These are phyloP conservation scores for Lagodon rhomboides DNA, from an alignment of 2,797 vertebrate genomes.

Conservation along the genomic window DNA sequence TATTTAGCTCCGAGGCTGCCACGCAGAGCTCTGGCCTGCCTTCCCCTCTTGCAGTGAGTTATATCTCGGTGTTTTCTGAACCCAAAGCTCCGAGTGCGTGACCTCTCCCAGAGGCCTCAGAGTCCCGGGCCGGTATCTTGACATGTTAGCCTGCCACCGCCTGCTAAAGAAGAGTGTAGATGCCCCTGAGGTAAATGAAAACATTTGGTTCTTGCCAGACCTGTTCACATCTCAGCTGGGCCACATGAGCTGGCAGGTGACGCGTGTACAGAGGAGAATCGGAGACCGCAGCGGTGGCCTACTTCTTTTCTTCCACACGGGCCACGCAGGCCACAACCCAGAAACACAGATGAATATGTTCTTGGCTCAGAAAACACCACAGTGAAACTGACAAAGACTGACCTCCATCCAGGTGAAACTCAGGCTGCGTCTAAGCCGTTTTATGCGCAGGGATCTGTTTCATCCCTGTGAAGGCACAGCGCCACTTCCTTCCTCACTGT, in stretches of 20 bases:
- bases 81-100: conserved; percentile 63
- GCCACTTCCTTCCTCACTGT: background rate
- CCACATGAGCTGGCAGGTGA: conserved; percentile 84
- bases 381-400: conserved; percentile 66
- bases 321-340: conserved; percentile 70
- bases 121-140: conserved; percentile 73
- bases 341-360: conserved; percentile 71
- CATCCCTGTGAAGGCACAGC: background rate
- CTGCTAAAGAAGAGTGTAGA: conserved; percentile 77
- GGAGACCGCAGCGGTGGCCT: conserved; percentile 78
- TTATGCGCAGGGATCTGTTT: conserved; percentile 25
- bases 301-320: conserved; percentile 74
- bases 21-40: conserved; percentile 25
- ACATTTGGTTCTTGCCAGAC: conserved; percentile 86
- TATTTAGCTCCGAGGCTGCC: conserved; percentile 22
- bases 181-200: conserved; percentile 85
- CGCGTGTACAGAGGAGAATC: conserved; percentile 76
- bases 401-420: conserved; percentile 75
- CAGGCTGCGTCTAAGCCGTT: conserved; percentile 35
- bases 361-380: conserved; percentile 54
- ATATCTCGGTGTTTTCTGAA: conserved; percentile 70
- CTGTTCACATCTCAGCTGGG: conserved; percentile 79
- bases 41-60: conserved; percentile 12
- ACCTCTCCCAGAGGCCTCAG: conserved; percentile 74
- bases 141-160: conserved; percentile 80